Percentiles rank a stretch among this genome's conserved stretches.
Evolutionary conservation across 1,140 invertebrate species (phyloP).

Genomic region (Agrypnia vestita): DNA sequence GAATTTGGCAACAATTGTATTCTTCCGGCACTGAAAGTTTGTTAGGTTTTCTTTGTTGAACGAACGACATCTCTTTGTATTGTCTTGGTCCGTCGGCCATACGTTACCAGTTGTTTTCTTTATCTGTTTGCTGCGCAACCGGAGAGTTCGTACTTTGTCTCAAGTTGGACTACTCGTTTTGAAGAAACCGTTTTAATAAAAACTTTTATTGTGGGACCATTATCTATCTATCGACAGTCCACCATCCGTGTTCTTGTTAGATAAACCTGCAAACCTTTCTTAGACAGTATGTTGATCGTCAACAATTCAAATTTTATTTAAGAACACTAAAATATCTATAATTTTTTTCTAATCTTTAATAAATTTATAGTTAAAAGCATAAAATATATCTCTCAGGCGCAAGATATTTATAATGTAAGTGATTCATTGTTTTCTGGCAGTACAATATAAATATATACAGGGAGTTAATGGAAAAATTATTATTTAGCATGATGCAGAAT

Average conservation of each 20-base stretch:
- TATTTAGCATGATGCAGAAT: too few species aligned
- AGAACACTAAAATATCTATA: background rate
- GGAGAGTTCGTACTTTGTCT: conserved; percentile 43
- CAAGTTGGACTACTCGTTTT: conserved; percentile 34
- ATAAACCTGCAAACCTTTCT: background rate
- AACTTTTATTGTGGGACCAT: conserved; percentile 44
- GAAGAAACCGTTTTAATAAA: conserved; percentile 47
- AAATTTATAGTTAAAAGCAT: background rate
- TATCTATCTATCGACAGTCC: conserved; percentile 44
- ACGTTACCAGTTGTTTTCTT: conserved; percentile 44
- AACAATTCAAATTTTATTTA: background rate
- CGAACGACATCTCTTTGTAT: conserved; percentile 45
- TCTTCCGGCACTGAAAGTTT: conserved; percentile 39
- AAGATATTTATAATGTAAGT: background rate
- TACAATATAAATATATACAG: too few species aligned
- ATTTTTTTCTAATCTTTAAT: background rate
- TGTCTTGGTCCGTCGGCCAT: conserved; percentile 46
- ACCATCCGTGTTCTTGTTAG: conserved; percentile 16
- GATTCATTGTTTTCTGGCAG: background rate
- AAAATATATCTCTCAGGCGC: background rate
- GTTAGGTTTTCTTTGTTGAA: conserved; percentile 42
- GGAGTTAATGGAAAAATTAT: too few species aligned
- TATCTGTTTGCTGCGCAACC: conserved; percentile 27
- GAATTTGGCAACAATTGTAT: conserved; percentile 48
- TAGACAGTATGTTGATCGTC: background rate